Evolutionary conservation across 2,888 invertebrate genomes (phyloP), one percentile per base, ranked within the genome.

Genomic region (Ceraclea dissimilis): DNA sequence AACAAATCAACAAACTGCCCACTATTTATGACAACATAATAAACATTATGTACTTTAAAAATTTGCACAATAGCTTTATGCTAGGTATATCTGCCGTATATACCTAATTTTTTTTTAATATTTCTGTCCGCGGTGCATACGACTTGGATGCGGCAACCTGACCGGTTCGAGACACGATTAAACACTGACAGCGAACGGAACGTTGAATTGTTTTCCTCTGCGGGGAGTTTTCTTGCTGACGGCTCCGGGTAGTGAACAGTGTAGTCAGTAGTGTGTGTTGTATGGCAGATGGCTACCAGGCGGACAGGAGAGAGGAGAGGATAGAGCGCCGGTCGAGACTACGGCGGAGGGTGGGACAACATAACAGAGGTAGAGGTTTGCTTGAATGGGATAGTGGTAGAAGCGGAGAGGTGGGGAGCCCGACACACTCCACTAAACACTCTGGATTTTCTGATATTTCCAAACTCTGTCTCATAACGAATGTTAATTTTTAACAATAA

Each of bases 141-240:
- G 10, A 26, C 5, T 8, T 39, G 39, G 39, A 39, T n/a, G 39
- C 39, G 39, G 57, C 60, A 57, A 57, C 57, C 49, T 54, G 49
- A 43, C 57, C 50, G 47, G 60, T 19, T 48, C 60, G 60, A 57
- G 57, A 57, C 57, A 54, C 57, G 57, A 48, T 13, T 43, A 52
- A 54, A 54, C 54, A 60, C 60, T 60, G 60, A 47, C 60, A 34
- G 49, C 43, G 43, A 43, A 21, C 51, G 52, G 51, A 52, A 52
- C 57, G 46, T 26, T 43, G 21, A 51, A 48, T 55, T 55, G 54
- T 58, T 58, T 58, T 54, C 54, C 59, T 51, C 50, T 43, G 52
- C 50, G 54, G 52, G 55, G 39, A 52, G 53, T 59, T 59, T 59
- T 57, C 51, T 39, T 26, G 26, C 48, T 47, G 51, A 21, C 26